A percentile compares a stretch with the other conserved stretches of the same genome.
Evolutionary conservation across 2,888 invertebrate genomes (phyloP).

Genomic region (Nemurella pictetii): DNA sequence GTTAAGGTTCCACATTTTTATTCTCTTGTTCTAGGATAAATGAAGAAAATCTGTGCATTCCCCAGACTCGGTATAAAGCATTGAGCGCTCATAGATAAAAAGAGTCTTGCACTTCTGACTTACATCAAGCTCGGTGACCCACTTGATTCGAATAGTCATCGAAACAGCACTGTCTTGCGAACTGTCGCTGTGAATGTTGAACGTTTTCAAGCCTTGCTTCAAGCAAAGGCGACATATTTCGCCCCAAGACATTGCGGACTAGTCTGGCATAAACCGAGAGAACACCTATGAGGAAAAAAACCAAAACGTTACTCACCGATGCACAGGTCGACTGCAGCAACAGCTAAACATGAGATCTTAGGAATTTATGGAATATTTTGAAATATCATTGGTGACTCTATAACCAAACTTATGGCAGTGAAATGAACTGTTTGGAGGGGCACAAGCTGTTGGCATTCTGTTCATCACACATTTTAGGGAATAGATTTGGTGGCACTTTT

Average conservation of each 20-base stretch:
- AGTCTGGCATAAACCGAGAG: neutral
- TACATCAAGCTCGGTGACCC: conserved; percentile 25
- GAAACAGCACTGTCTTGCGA: conserved; percentile 19
- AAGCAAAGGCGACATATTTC: conserved; percentile 29
- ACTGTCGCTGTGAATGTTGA: conserved; percentile 26
- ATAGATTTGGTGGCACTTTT: neutral
- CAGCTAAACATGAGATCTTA: neutral
- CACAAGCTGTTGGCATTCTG: neutral
- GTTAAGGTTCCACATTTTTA: no score
- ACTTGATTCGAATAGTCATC: conserved; percentile 25
- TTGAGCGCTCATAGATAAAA: neutral
- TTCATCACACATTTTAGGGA: neutral
- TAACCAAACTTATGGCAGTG: neutral
- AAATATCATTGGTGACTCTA: neutral
- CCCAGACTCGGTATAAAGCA: no score
- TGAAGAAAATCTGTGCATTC: no score
- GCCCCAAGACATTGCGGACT: conserved; percentile 18
- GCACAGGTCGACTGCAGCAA: neutral
- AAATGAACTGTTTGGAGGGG: neutral
- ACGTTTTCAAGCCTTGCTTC: conserved; percentile 26
- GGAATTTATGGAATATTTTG: neutral
- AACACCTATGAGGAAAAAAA: neutral
- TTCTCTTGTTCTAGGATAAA: no score
- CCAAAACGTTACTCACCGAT: neutral
- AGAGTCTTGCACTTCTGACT: neutral